phyloP scores from a whole-genome alignment of 1,140 invertebrate species.

The Palaemon carinicauda region DNA sequence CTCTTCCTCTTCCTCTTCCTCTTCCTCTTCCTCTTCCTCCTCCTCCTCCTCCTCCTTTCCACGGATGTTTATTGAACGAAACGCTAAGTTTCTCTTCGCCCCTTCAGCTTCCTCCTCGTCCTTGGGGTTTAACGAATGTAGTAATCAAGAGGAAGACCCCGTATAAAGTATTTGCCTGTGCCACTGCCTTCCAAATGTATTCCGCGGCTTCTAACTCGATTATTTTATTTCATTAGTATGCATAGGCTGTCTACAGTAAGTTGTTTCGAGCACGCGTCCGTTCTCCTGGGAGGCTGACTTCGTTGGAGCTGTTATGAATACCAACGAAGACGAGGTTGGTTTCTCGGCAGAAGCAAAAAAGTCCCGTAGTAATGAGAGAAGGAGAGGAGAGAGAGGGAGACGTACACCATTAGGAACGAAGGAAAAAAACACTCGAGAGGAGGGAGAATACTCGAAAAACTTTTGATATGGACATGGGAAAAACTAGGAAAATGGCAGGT shows the following conservation, averaged over 20 bases:
- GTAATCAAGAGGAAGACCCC: background rate
- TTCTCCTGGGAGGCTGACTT: background rate
- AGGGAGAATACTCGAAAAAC: too few relatives aligned
- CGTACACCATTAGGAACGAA: too few relatives aligned
- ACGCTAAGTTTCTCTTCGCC: too few relatives aligned
- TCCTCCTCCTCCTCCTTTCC: too few relatives aligned
- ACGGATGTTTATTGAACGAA: too few relatives aligned
- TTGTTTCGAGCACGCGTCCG: constrained; percentile 4
- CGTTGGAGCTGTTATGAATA: background rate
- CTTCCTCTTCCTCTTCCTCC: too few relatives aligned
- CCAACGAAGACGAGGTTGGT: background rate
- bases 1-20: too few relatives aligned
- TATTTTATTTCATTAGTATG: constrained; percentile 55
- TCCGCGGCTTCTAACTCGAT: constrained; percentile 52
- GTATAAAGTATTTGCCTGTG: constrained; percentile 3
- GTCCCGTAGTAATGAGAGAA: background rate
- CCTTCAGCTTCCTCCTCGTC: background rate
- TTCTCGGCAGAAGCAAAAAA: background rate
- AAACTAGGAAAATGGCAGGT: too few relatives aligned
- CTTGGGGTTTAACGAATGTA: background rate
- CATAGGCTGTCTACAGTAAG: constrained; percentile 51
- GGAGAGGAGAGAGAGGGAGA: too few relatives aligned
- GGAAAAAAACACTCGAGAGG: too few relatives aligned
- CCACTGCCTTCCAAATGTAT: constrained; percentile 51
- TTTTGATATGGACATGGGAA: too few relatives aligned